These are phyloP conservation scores for Entomobrya multifasciata DNA, from an alignment of 2,888 invertebrate genomes.

Conservation along the genomic window DNA sequence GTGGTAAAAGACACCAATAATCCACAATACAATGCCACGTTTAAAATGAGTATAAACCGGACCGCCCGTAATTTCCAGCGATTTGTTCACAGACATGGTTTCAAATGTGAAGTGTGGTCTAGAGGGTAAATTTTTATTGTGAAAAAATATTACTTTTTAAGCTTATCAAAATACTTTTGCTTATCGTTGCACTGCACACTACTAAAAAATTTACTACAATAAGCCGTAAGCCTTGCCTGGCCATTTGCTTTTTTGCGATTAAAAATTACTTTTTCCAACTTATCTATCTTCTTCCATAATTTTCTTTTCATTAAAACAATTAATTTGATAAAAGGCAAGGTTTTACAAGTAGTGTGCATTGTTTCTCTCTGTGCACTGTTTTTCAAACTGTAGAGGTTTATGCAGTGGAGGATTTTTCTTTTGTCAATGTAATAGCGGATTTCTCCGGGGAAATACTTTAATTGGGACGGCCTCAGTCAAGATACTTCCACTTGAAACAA, in stretches of 20 bases:
- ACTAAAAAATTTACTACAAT: neutral
- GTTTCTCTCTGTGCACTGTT: conserved; percentile 69
- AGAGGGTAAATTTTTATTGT: conserved; percentile 90
- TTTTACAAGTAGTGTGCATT: conserved; percentile 64
- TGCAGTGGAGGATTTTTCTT: conserved; percentile 77
- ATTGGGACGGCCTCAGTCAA: conserved; percentile 92
- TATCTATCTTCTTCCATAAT: neutral
- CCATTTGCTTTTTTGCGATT: conserved; percentile 1
- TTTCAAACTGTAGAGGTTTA: conserved; percentile 71
- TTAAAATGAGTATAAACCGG: conserved; percentile 90
- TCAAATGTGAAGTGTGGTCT: conserved; percentile 95
- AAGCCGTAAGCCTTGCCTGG: neutral
- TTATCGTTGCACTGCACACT: neutral
- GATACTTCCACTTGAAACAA: conserved; percentile 92
- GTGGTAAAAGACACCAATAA: conserved; percentile 92
- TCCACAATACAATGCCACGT: conserved; percentile 92
- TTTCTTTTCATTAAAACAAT: too few species aligned
- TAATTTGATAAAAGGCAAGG: too few species aligned
- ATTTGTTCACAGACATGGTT: conserved; percentile 92
- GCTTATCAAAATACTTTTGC: too few species aligned
- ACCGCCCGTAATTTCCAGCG: conserved; percentile 90
- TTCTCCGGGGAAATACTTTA: conserved; percentile 93
- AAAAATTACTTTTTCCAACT: neutral
- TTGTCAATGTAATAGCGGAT: conserved; percentile 91
- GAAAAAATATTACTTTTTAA: too few species aligned